Conservation (phyloP, 2,888 invertebrate species). For the Eilema depressum region DNA sequence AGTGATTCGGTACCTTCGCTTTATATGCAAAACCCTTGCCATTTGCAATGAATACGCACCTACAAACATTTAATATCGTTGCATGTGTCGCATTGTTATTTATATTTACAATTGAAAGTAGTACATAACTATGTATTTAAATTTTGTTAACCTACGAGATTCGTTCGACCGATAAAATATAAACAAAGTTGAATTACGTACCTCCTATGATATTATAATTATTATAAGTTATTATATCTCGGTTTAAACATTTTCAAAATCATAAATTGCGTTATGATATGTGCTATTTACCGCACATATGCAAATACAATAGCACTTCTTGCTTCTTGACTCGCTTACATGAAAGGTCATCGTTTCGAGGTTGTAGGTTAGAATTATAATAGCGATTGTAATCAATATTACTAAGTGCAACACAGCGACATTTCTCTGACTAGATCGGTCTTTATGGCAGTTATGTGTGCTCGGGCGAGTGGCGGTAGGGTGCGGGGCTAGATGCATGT, state of each 20-base stretch:
- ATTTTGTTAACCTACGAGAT: too few relatives aligned
- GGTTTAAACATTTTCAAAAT: neutral
- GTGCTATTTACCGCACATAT: slow-evolving; percentile 25
- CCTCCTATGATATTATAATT: neutral
- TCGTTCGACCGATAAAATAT: too few relatives aligned
- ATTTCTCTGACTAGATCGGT: slow-evolving; percentile 59
- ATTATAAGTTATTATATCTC: neutral
- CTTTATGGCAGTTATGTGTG: slow-evolving; percentile 50
- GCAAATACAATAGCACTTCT: slow-evolving; percentile 48
- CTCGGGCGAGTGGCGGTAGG: slow-evolving; percentile 44
- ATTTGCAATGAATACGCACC: neutral
- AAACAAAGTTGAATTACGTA: neutral
- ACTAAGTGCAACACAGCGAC: slow-evolving; percentile 49
- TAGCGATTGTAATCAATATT: slow-evolving; percentile 62
- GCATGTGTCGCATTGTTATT: neutral
- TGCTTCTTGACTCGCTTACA: slow-evolving; percentile 44
- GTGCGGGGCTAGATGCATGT: slow-evolving; percentile 73
- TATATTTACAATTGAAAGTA: too few relatives aligned
- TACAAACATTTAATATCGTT: neutral
- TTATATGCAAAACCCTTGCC: neutral
- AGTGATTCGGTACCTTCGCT: slow-evolving; percentile 26
- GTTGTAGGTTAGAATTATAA: slow-evolving; percentile 53
- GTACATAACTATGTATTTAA: too few relatives aligned
- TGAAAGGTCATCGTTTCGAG: slow-evolving; percentile 70
- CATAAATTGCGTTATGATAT: slow-evolving; percentile 12